phyloP scores from a whole-genome alignment of 2,797 vertebrate genomes.

The Rhinogobio ventralis region DNA sequence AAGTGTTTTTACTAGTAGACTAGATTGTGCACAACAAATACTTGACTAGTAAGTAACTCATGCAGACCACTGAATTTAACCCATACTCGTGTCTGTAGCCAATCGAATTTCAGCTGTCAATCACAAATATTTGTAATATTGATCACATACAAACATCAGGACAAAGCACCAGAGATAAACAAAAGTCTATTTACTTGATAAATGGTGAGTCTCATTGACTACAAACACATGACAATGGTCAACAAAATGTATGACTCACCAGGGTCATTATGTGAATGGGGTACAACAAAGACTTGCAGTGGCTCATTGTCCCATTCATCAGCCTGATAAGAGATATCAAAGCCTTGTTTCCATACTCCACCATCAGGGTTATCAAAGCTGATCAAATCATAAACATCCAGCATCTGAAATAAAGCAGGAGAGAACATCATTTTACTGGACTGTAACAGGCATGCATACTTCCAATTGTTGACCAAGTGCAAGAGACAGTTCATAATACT shows the following conservation, averaged over 20 bases:
- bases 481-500: not conserved
- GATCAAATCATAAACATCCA: conserved; percentile 89
- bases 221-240: conserved; percentile 2
- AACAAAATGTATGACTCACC: conserved; percentile 74
- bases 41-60: not conserved
- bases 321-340: conserved; percentile 85
- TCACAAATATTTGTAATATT: not conserved
- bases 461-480: no score
- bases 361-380: conserved; percentile 91
- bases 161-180: not conserved
- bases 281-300: conserved; percentile 89
- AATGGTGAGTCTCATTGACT: not conserved
- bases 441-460: not conserved
- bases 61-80: not conserved
- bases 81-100: not conserved
- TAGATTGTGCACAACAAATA: not conserved
- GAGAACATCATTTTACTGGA: not conserved
- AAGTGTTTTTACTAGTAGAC: not conserved
- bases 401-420: conserved; percentile 77
- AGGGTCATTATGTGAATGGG: conserved; percentile 95
- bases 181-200: not conserved
- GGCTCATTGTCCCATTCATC: conserved; percentile 87
- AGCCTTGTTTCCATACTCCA: conserved; percentile 95
- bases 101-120: not conserved
- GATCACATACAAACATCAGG: not conserved